Percentiles rank a stretch among this genome's conserved stretches.
These are phyloP conservation scores for Aegotheles bennettii DNA, from an alignment of 2,113 vertebrate species.

Conservation along the genomic window DNA sequence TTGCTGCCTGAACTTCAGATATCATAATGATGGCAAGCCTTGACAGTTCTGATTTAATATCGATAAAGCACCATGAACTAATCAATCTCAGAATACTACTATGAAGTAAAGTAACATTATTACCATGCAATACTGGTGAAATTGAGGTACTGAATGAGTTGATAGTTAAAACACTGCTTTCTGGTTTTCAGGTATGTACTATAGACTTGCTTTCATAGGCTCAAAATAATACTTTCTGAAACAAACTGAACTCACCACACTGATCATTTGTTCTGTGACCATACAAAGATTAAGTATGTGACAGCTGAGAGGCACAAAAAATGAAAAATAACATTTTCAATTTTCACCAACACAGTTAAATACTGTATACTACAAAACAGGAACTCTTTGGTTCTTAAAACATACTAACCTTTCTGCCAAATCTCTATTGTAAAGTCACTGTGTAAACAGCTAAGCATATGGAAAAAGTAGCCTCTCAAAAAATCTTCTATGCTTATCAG, in stretches of 20 bases:
- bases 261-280: not conserved
- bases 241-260: not conserved
- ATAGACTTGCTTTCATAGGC: not conserved
- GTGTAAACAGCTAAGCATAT: not conserved
- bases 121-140: too few relatives aligned
- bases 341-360: not conserved
- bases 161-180: not conserved
- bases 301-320: not conserved
- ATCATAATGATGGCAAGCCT: not conserved
- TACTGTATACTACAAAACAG: not conserved
- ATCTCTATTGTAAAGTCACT: not conserved
- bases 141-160: not conserved
- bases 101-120: not conserved
- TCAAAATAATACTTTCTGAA: too few relatives aligned
- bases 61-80: not conserved
- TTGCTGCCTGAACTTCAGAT: not conserved
- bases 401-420: not conserved
- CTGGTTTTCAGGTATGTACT: not conserved
- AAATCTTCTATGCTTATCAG: not conserved
- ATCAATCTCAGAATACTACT: not conserved
- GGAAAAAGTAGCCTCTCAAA: not conserved
- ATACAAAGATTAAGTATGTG: not conserved
- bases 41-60: not conserved
- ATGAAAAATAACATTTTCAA: not conserved
- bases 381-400: not conserved